Percentiles rank a stretch among this genome's conserved stretches.
phyloP scores from a whole-genome alignment of 2,797 vertebrate species.

The Cirrhinus mrigala region DNA sequence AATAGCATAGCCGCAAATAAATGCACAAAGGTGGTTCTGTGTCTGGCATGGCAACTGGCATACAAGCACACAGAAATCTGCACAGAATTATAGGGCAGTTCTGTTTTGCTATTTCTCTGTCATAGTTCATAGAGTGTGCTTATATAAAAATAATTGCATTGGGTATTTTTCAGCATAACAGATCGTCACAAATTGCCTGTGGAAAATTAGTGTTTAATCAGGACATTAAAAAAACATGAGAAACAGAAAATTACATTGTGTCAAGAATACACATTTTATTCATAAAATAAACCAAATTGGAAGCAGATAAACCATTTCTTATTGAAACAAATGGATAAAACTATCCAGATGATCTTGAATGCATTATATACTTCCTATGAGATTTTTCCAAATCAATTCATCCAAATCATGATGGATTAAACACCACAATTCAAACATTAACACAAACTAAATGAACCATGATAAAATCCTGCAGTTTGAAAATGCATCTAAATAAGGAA shows the following conservation, averaged over 20 bases:
- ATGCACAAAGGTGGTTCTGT: slow-evolving; percentile 6
- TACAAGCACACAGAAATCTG: background rate
- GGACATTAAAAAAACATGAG: background rate
- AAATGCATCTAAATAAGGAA: background rate
- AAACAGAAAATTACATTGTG: background rate
- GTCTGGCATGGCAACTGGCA: background rate
- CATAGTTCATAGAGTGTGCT: background rate
- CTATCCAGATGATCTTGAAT: background rate
- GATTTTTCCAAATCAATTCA: background rate
- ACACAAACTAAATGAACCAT: background rate
- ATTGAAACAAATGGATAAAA: background rate
- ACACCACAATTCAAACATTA: background rate
- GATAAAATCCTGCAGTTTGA: background rate
- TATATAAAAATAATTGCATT: background rate
- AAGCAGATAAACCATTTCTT: slow-evolving; percentile 5
- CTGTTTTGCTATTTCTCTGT: background rate
- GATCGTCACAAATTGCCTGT: background rate
- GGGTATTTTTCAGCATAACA: background rate
- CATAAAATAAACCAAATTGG: background rate
- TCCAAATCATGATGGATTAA: background rate
- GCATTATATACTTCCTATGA: no score
- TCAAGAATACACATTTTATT: slow-evolving; percentile 21
- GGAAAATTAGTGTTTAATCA: background rate
- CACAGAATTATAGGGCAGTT: background rate
- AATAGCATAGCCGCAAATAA: background rate